phyloP scores from a whole-genome alignment of 2,888 invertebrate species.

The Trachelus stipa region DNA sequence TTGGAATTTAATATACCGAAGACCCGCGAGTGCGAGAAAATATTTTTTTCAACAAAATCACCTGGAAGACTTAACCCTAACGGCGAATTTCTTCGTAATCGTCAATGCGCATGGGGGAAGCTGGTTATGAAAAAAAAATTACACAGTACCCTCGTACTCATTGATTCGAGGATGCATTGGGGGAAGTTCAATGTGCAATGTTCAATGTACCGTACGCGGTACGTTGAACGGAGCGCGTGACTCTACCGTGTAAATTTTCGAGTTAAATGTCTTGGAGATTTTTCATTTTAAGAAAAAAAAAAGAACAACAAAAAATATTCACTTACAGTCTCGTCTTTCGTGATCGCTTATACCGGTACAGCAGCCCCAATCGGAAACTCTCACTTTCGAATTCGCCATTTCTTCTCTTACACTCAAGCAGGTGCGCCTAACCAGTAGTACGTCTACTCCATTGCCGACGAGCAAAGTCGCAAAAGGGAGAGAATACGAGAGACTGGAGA shows the following conservation, averaged over 20 bases:
- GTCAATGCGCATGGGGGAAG: background rate
- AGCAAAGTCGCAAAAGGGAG: background rate
- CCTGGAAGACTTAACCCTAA: background rate
- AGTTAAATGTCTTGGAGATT: background rate
- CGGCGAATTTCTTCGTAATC: background rate
- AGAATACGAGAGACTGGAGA: slow-evolving; percentile 3
- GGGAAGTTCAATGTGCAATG: background rate
- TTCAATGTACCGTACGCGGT: background rate
- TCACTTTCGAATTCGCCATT: background rate
- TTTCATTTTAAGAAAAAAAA: background rate
- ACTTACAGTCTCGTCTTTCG: background rate
- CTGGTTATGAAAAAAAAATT: background rate
- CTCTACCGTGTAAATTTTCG: background rate
- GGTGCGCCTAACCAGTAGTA: background rate
- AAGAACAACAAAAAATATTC: background rate
- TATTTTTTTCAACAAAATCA: background rate
- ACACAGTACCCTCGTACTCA: background rate
- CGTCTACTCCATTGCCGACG: background rate
- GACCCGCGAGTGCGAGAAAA: background rate
- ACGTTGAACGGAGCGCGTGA: background rate
- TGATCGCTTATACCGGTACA: background rate
- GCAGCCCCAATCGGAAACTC: background rate
- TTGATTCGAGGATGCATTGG: background rate
- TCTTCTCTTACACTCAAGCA: background rate
- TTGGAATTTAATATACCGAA: background rate